Conservation (phyloP, 2,113 vertebrate species). For the Eudyptes chrysolophus region DNA sequence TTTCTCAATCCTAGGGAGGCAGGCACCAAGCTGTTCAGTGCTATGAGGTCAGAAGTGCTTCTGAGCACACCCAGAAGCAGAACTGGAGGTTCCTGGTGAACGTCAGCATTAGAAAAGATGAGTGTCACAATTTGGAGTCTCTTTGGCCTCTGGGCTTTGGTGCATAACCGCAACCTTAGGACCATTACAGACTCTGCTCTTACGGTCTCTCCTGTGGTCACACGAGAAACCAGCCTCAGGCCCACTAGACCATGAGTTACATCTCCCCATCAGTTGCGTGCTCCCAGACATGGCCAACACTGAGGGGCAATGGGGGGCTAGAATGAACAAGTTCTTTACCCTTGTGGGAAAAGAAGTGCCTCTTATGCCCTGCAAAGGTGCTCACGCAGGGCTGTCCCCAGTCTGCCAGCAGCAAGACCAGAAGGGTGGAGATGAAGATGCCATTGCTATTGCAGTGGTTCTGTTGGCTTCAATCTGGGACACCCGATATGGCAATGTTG, state of each 20-base stretch:
- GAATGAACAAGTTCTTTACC: not conserved
- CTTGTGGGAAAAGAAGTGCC: not conserved
- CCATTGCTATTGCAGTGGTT: not conserved
- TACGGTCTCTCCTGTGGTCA: not conserved
- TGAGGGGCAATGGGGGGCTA: not conserved
- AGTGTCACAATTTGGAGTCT: not conserved
- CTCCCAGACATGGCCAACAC: not conserved
- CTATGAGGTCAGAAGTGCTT: not conserved
- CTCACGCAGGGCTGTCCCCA: not conserved
- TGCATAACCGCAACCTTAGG: not conserved
- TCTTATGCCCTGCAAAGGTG: not conserved
- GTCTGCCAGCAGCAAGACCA: not conserved
- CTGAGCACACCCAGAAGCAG: not conserved
- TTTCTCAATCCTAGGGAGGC: not conserved
- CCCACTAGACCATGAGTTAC: not conserved
- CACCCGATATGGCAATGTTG: not conserved
- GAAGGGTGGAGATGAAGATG: not conserved
- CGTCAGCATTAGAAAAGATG: not conserved
- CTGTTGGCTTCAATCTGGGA: not conserved
- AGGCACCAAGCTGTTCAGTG: not conserved
- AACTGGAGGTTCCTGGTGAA: not conserved
- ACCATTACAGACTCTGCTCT: not conserved
- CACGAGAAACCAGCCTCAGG: not conserved
- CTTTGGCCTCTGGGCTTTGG: not conserved
- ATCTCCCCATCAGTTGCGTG: not conserved